Base-by-base conservation (phyloP, 2,888 invertebrate species). In the Dugesia japonica region DNA sequence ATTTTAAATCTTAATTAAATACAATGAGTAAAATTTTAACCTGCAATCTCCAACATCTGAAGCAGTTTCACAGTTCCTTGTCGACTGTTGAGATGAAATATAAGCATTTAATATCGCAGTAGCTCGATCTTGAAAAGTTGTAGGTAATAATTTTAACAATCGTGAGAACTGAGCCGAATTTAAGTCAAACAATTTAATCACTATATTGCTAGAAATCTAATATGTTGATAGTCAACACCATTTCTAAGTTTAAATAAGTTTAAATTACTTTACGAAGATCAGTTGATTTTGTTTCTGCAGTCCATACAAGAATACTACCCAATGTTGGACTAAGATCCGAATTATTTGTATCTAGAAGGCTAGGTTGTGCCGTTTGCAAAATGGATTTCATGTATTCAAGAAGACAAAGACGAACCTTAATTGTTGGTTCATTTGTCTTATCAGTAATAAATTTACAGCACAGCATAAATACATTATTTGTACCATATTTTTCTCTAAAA, bases 141-240 rank as follows among this genome's bases (percentile, higher is more conserved):
- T 86, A 0, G 86, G 85, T 72, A 87, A 81, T 42, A 82, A 83
- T 72, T 84, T 83, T 73, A 87, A 80, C 80, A 93, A 87, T 83
- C 90, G 88, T 42, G 92, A 92, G 85, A 94, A 90, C 87, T 92
- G 89, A 33, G 91, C 89, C 0, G 93, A 90, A 85, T 92, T 93
- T 80, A 92, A 89, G 87, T 92, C 92, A 86, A 93, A 95, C 76
- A 95, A 86, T 4, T 90, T 89, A 76, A 92, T 89, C 74, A 94
- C 56, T 20, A 56, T 56, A 56, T 56, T 56, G 56, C 56, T 56
- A 4, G 56, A 56, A 13, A 56, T 56, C 56, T 56, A 23, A 13
- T n/a, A n/a, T n/a, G n/a, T n/a, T n/a, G 87, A 92, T 91, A 86
- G 93, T 95, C 76, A 95, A 86, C 4, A 90, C 89, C 76, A 92